Evolutionary conservation across 2,113 vertebrate genomes (phyloP), one percentile per base, ranked within the genome.

Genomic region (Phalacrocorax aristotelis): DNA sequence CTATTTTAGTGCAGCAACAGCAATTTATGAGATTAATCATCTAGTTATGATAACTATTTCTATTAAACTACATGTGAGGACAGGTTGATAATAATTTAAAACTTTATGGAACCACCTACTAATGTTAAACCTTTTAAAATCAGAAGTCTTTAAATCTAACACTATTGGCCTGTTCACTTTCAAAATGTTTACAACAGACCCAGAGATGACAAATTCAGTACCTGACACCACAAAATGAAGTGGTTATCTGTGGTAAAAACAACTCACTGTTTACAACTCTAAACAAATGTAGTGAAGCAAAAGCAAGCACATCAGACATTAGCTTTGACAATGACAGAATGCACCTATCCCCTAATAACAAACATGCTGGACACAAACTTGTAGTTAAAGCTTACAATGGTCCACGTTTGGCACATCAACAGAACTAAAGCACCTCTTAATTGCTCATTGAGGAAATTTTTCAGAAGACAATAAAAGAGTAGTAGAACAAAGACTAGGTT

Each of bases 401-500:
- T 96, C 91, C 93, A 93, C 96, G 94, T 98, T 98, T 98, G 98
- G 97, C 98, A 98, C 96, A 60, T 76, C 74, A 95, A 94, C 95
- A 95, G 95, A 96, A 97, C 93, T 93, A 95, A 96, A 98, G 97
- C 89, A 94, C 92, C 96, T 88, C 69, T 93, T 32, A 87, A 83
- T 90, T 89, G 64, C 74, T 93, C 85, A 32, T 80, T 6, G 32
- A 97, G 66, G 49, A 90, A 52, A 46, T 15, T 81, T 83, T 87
- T 52, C 80, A 75, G 88, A 93, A 69, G 57, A 92, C 94, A 82
- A 87, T 94, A 95, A 93, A 94, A 83, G 97, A 94, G 94, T 95
- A 85, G 84, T 94, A 95, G 69, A 89, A 80, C 82, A 96, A 87
- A 80, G 75, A 80, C 88, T 89, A 87, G 52, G 74, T 85, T 90